These are phyloP conservation scores for Tichodroma muraria DNA, from an alignment of 2,113 vertebrate genomes.

Conservation along the genomic window DNA sequence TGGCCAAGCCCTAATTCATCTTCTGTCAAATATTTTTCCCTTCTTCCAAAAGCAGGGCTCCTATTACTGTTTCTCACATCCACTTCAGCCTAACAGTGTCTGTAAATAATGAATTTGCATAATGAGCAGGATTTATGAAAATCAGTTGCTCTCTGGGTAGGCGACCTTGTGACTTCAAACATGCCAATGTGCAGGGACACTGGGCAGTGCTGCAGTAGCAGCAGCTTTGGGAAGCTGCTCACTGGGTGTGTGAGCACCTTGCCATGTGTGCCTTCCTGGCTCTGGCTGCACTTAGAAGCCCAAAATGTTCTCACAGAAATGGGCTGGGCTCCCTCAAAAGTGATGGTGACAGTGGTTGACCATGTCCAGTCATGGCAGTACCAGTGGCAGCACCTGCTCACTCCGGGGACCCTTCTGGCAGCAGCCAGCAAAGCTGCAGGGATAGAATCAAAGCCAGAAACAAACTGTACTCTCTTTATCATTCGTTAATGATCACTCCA, in stretches of 20 bases:
- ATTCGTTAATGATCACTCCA: background rate
- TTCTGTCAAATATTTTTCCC: background rate
- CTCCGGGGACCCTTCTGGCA: background rate
- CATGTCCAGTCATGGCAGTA: background rate
- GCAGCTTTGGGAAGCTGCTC: background rate
- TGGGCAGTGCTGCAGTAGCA: background rate
- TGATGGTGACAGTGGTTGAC: background rate
- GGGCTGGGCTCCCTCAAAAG: background rate
- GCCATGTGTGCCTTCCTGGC: background rate
- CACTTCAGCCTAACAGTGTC: background rate
- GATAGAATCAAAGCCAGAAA: background rate
- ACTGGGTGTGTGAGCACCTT: rapidly evolving
- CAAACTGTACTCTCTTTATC: background rate
- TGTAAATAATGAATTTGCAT: background rate
- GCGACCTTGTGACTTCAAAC: background rate
- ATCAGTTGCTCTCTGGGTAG: background rate
- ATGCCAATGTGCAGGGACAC: rapidly evolving
- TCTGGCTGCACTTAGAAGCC: background rate
- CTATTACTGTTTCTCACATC: background rate
- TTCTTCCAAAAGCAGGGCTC: background rate
- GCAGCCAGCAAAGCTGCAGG: background rate
- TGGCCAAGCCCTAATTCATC: background rate
- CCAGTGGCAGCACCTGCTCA: background rate
- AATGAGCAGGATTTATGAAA: background rate
- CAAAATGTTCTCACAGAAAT: background rate